These are phyloP conservation scores for Amazona guildingii DNA, from an alignment of 2,113 vertebrate genomes.

Conservation along the genomic window DNA sequence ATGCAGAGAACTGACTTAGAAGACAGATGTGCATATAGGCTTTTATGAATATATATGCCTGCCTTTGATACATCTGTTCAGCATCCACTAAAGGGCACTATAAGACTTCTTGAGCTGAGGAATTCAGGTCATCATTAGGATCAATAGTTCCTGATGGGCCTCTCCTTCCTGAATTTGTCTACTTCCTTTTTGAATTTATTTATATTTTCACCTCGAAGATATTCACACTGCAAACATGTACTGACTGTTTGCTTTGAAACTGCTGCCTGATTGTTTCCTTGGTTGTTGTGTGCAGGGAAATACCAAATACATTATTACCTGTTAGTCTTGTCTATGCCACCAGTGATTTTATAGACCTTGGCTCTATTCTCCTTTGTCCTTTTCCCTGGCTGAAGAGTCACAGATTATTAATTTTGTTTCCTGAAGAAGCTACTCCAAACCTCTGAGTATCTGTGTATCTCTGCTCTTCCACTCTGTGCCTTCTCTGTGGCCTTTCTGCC, in stretches of 20 bases:
- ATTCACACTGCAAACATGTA: neutral
- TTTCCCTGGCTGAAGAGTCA: neutral
- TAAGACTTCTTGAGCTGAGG: neutral
- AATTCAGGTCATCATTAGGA: neutral
- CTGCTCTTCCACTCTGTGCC: neutral
- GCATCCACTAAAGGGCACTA: neutral
- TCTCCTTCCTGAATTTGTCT: neutral
- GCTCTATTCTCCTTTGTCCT: neutral
- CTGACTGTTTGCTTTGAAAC: neutral
- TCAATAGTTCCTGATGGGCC: neutral
- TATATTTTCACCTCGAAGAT: neutral
- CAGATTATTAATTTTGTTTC: neutral
- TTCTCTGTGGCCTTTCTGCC: neutral
- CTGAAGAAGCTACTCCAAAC: neutral
- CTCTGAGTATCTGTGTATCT: neutral
- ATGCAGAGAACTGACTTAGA: neutral
- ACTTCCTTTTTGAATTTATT: neutral
- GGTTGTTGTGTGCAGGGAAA: neutral
- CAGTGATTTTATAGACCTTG: neutral
- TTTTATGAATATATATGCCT: neutral
- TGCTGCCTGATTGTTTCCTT: neutral
- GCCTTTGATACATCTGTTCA: neutral
- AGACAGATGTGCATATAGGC: neutral
- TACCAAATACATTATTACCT: neutral
- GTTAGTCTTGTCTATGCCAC: neutral